Conservation (phyloP, 2,797 vertebrate genomes). For the Falco peregrinus region DNA sequence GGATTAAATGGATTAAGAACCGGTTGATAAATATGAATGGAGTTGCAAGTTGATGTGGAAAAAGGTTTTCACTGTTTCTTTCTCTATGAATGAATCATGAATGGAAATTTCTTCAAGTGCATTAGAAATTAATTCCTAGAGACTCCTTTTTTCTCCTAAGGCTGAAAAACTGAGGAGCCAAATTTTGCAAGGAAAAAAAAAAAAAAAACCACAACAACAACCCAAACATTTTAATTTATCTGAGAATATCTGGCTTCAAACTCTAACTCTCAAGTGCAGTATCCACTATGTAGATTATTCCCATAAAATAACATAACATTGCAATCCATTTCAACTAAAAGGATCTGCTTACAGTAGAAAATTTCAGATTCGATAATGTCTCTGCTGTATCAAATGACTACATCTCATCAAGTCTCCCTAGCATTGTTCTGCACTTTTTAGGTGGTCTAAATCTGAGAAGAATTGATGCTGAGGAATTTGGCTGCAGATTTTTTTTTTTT, state of each 20-base stretch:
- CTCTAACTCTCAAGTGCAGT: neutral
- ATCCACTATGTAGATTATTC: neutral
- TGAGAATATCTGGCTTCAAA: neutral
- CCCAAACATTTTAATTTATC: neutral
- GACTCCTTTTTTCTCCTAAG: neutral
- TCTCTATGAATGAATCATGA: constrained; percentile 66
- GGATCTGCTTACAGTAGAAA: neutral
- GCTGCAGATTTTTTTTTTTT: neutral
- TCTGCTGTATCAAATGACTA: neutral
- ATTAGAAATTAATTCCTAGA: constrained; percentile 57
- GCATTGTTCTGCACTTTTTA: neutral
- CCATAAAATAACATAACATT: neutral
- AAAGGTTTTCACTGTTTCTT: constrained; percentile 56
- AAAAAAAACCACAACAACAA: neutral
- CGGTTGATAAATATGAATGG: constrained; percentile 52
- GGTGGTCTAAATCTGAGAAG: neutral
- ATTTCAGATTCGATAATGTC: neutral
- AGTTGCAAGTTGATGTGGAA: constrained; percentile 45
- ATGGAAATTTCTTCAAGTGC: constrained; percentile 20
- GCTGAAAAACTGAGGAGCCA: neutral
- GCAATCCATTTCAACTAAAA: neutral
- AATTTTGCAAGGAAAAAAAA: neutral
- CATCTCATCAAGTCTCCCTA: neutral
- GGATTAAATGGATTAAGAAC: constrained; percentile 61
- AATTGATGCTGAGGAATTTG: neutral